Evolutionary conservation across 2,113 vertebrate genomes (phyloP), one percentile per base, ranked within the genome.

Genomic region (Poicephalus gulielmi): DNA sequence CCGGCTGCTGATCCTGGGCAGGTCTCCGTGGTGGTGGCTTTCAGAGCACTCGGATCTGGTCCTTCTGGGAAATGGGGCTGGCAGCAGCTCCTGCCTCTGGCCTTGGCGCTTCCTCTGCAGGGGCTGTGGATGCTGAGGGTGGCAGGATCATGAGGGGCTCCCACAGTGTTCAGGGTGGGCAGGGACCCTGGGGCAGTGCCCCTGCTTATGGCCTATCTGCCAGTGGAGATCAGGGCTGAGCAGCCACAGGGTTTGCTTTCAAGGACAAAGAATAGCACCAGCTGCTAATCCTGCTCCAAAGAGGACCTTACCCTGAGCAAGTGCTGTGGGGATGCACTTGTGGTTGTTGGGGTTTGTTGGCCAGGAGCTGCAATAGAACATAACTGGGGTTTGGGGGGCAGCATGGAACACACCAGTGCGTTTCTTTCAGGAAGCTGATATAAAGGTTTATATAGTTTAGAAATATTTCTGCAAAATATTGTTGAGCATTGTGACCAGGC

Each of bases 381-480:
- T 41, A n/a, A 37, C 6, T 66, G 39, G 44, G 59, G n/a, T 39
- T 75, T 66, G 1, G 13, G 14, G 6, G 17, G 18, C 7, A 1
- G 6, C 22, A 17, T 35, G 53, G 55, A 77, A 24, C 9, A 18
- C 30, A 6, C 4, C 9, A 2, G 24, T 28, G 35, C 0, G 0
- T 11, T 39, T 55, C 76, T 80, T 94, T 60, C 24, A 37, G 55
- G 25, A 77, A 81, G 8, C 59, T 69, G 49, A 52, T 94, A 83
- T 28, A 22, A 0, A 20, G 11, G 25, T 59, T 83, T 46, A 74
- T 64, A 13, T 68, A 49, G 22, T 81, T 71, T 13, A 79, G 52
- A 55, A 89, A 33, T 80, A 41, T 37, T 88, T 57, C 60, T 78
- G 13, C 82, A 16, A 43, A 28, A 14, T n/a, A 28, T 9, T n/a